Conservation (phyloP, 2,888 invertebrate species). For the Kuschelorhynchus macadamiae region DNA sequence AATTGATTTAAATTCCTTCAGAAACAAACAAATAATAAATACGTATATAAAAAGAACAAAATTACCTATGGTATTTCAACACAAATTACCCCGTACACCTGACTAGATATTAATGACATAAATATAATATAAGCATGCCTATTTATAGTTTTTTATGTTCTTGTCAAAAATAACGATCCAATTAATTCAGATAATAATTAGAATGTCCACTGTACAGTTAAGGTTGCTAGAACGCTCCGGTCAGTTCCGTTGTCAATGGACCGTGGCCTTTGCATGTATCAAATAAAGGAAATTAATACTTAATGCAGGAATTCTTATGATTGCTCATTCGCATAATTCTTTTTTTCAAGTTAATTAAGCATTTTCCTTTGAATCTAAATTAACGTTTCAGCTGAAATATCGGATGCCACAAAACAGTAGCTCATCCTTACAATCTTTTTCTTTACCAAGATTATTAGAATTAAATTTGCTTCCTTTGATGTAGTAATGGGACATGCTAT, state of each 20-base stretch:
- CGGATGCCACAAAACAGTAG: too few relatives aligned
- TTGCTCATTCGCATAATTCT: too few relatives aligned
- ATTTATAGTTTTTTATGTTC: conserved; percentile 3
- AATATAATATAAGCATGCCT: background rate
- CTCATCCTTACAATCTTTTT: too few relatives aligned
- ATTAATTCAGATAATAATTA: conserved; percentile 2
- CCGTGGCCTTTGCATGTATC: background rate
- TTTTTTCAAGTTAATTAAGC: too few relatives aligned
- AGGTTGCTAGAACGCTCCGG: conserved; percentile 5
- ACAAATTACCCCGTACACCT: conserved; percentile 17
- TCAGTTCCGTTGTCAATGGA: background rate
- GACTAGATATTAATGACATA: conserved; percentile 1
- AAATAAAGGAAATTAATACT: too few relatives aligned
- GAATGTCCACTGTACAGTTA: conserved; percentile 10
- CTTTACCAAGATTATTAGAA: too few relatives aligned
- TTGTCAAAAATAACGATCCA: background rate
- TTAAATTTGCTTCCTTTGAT: too few relatives aligned
- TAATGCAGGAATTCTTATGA: background rate
- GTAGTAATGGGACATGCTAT: too few relatives aligned
- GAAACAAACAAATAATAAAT: too few relatives aligned
- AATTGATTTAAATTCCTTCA: too few relatives aligned
- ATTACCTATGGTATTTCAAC: conserved; percentile 20
- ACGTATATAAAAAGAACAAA: background rate
- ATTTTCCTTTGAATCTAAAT: too few relatives aligned
- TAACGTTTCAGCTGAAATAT: too few relatives aligned